Percentiles rank a stretch among this genome's conserved stretches.
Evolutionary conservation across 2,113 vertebrate species (phyloP).

Genomic region (Mobula birostris): DNA sequence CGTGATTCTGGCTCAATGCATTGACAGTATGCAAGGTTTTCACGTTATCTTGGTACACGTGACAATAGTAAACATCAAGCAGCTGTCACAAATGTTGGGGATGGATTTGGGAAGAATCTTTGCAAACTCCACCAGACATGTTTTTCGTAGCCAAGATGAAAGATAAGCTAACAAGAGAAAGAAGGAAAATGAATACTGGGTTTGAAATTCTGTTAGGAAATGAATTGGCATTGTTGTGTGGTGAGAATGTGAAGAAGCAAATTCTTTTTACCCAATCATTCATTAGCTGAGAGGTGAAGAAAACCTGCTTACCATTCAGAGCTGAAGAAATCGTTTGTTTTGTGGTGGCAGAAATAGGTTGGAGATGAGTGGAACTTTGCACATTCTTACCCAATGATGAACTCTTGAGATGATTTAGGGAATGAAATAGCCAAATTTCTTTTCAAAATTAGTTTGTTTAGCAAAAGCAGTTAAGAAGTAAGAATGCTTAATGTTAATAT

Average conservation of each 20-base stretch:
- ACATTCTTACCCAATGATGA: background rate
- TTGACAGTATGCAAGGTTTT: no score
- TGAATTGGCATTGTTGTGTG: no score
- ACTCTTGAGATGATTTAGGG: background rate
- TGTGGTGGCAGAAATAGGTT: background rate
- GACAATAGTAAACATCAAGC: no score
- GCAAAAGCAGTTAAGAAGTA: background rate
- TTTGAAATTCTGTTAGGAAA: no score
- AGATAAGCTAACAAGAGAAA: background rate
- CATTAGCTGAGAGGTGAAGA: background rate
- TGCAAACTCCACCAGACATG: background rate
- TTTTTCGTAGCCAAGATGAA: background rate
- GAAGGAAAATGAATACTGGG: background rate
- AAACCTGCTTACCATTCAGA: background rate
- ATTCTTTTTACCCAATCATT: background rate
- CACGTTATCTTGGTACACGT: no score
- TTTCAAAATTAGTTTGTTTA: background rate
- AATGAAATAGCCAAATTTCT: background rate
- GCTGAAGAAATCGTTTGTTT: background rate
- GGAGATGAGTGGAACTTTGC: background rate
- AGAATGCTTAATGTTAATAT: background rate
- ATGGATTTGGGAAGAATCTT: background rate
- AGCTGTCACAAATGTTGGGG: background rate
- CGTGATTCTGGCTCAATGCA: no score
- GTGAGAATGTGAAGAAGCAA: background rate